Evolutionary conservation across 1,140 invertebrate genomes (phyloP).

Genomic region (Camponotus floridanus): DNA sequence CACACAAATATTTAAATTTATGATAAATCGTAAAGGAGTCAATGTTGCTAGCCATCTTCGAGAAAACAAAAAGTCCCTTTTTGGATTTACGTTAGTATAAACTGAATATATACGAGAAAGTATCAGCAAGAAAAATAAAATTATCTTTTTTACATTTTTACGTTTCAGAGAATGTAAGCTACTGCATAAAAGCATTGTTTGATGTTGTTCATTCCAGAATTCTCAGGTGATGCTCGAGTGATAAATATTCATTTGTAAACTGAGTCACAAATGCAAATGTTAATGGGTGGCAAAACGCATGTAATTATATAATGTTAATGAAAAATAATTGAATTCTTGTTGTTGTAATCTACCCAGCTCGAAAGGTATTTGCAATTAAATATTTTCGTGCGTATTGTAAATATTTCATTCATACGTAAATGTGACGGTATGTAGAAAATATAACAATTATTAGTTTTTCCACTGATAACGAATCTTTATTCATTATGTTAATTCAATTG

Average conservation of each 20-base stretch:
- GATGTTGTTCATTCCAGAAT: not conserved
- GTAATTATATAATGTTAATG: not conserved
- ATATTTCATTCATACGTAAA: not conserved
- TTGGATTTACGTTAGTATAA: too few species aligned
- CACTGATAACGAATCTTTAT: too few species aligned
- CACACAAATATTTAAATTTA: too few species aligned
- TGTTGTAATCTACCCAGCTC: not conserved
- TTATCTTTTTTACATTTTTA: not conserved
- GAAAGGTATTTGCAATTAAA: not conserved
- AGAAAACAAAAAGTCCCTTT: too few species aligned
- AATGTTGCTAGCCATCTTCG: too few species aligned
- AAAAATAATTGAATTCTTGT: slow-evolving; percentile 21
- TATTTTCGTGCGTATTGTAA: not conserved
- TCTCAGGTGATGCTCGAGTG: not conserved
- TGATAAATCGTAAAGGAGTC: too few species aligned
- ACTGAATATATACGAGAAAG: too few species aligned
- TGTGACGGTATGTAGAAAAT: not conserved
- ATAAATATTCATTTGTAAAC: not conserved
- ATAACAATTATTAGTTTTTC: not conserved
- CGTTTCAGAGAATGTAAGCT: not conserved
- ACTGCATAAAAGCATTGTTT: not conserved
- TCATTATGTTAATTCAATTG: too few species aligned
- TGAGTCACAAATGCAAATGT: not conserved
- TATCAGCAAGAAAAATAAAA: not conserved
- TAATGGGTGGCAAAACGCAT: not conserved